Evolutionary conservation across 2,888 invertebrate genomes (phyloP).

Genomic region (Lomographa bimaculata): DNA sequence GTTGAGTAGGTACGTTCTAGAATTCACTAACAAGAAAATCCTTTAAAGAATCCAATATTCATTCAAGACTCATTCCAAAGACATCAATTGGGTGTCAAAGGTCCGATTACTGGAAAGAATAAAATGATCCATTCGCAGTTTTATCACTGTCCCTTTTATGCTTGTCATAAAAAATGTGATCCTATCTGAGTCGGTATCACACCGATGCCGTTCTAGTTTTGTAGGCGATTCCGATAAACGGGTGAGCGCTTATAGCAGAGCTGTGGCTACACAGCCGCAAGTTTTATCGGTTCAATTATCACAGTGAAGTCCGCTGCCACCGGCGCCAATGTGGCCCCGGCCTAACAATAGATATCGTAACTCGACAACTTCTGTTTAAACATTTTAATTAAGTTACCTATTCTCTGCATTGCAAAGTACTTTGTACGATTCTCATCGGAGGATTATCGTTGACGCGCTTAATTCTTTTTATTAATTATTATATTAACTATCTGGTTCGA

Average conservation of each 20-base stretch:
- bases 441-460: constrained; percentile 34
- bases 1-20: too few species aligned
- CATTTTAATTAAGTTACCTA: constrained; percentile 50
- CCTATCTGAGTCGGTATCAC: constrained; percentile 27
- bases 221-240: constrained; percentile 26
- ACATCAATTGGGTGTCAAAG: constrained; percentile 13
- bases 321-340: constrained; percentile 42
- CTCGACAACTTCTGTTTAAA: constrained; percentile 44
- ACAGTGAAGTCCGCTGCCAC: constrained; percentile 36
- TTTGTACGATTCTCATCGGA: constrained; percentile 42
- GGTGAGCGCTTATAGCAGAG: constrained; percentile 16
- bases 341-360: constrained; percentile 43
- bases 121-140: constrained; percentile 17
- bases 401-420: constrained; percentile 37
- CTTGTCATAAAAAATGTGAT: constrained; percentile 29
- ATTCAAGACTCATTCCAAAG: constrained; percentile 2
- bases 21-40: too few species aligned
- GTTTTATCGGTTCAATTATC: constrained; percentile 52
- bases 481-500: too few species aligned
- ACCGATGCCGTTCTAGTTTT: constrained; percentile 26
- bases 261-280: constrained; percentile 37
- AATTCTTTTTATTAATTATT: constrained; percentile 14
- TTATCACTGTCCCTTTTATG: constrained; percentile 28
- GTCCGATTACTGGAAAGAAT: constrained; percentile 17
- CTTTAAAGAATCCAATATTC: too few species aligned